phyloP scores from a whole-genome alignment of 1,140 invertebrate genomes.

The Diorhabda sublineata region DNA sequence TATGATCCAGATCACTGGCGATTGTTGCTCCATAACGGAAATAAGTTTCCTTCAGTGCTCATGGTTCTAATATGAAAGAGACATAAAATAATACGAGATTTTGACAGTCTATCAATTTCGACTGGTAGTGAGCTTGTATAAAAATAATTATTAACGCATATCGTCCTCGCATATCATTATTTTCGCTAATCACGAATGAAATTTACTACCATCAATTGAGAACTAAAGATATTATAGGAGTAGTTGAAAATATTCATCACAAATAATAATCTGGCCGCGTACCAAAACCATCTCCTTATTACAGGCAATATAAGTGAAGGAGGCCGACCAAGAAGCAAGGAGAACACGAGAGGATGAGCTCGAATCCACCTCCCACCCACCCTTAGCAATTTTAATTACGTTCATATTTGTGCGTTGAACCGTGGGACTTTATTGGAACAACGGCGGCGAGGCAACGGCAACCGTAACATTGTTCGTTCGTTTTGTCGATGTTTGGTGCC shows the following conservation, averaged over 20 bases:
- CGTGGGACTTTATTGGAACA: conserved; percentile 18
- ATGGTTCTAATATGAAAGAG: too few species aligned
- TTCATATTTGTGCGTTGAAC: conserved; percentile 23
- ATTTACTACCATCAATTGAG: too few species aligned
- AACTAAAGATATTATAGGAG: too few species aligned
- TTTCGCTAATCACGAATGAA: too few species aligned
- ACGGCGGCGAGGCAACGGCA: conserved; percentile 7
- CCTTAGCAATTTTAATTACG: conserved; percentile 21
- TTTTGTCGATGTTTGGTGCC: not conserved
- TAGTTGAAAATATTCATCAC: not conserved
- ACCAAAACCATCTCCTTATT: conserved; percentile 13
- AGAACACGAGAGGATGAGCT: conserved; percentile 9
- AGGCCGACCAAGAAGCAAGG: conserved; percentile 1
- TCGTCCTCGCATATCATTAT: too few species aligned
- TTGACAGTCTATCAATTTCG: too few species aligned
- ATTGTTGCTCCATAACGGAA: too few species aligned
- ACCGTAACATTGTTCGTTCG: conserved; percentile 31
- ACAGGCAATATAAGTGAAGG: conserved; percentile 12
- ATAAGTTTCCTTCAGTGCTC: too few species aligned
- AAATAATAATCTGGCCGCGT: conserved; percentile 12
- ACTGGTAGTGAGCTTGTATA: too few species aligned
- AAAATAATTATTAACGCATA: too few species aligned
- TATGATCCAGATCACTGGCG: too few species aligned
- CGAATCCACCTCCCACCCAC: not conserved
- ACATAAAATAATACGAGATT: too few species aligned